phyloP scores from a whole-genome alignment of 2,113 vertebrate genomes.

The Amblyopsis rosae region DNA sequence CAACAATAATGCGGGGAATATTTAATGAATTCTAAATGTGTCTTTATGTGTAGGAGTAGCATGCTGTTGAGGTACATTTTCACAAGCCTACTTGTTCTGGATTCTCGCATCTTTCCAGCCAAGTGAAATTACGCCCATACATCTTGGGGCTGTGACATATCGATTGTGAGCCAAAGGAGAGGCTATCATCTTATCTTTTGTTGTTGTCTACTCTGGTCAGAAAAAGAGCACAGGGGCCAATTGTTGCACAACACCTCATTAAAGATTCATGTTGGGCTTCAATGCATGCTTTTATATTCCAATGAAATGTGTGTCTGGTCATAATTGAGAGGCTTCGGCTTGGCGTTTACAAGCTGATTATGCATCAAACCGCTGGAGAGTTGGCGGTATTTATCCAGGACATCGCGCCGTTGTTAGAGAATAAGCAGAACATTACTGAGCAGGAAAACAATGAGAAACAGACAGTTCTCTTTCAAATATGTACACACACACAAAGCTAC shows the following conservation, averaged over 20 bases:
- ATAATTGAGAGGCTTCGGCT: not conserved
- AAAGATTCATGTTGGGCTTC: slow-evolving; percentile 26
- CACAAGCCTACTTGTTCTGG: not conserved
- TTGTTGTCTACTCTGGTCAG: slow-evolving; percentile 33
- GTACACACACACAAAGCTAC: slow-evolving; percentile 33
- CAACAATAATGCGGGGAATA: not conserved
- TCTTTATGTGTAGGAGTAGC: not conserved
- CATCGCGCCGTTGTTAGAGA: not conserved
- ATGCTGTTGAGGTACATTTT: not conserved
- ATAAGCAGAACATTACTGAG: not conserved
- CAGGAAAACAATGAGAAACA: slow-evolving; percentile 1
- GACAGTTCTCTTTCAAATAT: not conserved
- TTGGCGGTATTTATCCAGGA: slow-evolving; percentile 6
- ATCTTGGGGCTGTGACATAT: slow-evolving; percentile 61
- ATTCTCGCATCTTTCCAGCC: slow-evolving; percentile 26
- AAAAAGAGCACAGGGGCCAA: slow-evolving; percentile 22
- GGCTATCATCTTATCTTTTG: slow-evolving; percentile 49
- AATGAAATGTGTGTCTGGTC: slow-evolving; percentile 15
- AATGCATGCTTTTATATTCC: not conserved
- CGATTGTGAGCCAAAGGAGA: slow-evolving; percentile 53
- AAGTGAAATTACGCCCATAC: slow-evolving; percentile 59
- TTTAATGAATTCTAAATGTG: not conserved
- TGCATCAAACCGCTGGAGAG: slow-evolving; percentile 8
- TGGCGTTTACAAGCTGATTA: slow-evolving; percentile 22
- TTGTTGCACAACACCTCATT: slow-evolving; percentile 25